A percentile compares a stretch with the other conserved stretches of the same genome.
These are phyloP conservation scores for Amphibalanus amphitrite DNA, from an alignment of 1,140 invertebrate genomes.

Conservation along the genomic window DNA sequence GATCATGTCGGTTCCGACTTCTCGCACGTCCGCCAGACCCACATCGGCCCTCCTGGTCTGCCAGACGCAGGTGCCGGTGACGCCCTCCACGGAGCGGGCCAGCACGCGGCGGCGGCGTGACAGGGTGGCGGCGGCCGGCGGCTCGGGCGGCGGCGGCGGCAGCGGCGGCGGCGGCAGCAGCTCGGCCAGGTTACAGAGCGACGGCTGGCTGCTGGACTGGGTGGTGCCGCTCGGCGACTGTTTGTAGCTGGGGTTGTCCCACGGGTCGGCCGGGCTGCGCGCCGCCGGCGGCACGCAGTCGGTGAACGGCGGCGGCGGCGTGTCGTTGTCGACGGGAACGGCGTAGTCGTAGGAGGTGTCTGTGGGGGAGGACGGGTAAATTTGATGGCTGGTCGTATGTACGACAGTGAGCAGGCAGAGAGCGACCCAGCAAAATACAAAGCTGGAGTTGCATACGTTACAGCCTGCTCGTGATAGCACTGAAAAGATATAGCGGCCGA, in stretches of 20 bases:
- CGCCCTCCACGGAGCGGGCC: slow-evolving; percentile 27
- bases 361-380: background rate
- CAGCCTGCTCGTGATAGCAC: too few species aligned
- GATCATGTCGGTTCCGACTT: slow-evolving; percentile 52
- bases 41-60: slow-evolving; percentile 24
- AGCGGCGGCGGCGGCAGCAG: slow-evolving; percentile 47
- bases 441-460: too few species aligned
- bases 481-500: too few species aligned
- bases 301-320: slow-evolving; percentile 16
- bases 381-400: too few species aligned
- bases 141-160: slow-evolving; percentile 25
- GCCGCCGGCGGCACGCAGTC: slow-evolving; percentile 19
- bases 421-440: too few species aligned
- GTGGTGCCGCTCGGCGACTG: background rate
- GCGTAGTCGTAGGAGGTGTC: slow-evolving; percentile 13
- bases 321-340: slow-evolving; percentile 12
- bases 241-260: background rate
- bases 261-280: slow-evolving; percentile 22
- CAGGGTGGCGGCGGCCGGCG: slow-evolving; percentile 15
- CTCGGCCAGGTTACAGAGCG: slow-evolving; percentile 28
- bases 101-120: slow-evolving; percentile 14
- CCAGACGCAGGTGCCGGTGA: slow-evolving; percentile 31
- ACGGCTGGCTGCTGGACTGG: background rate
- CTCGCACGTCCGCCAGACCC: slow-evolving; percentile 30
- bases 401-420: too few species aligned